A percentile compares a stretch with the other conserved stretches of the same genome.
These are phyloP conservation scores for Myrmophylax atrothorax DNA, from an alignment of 2,113 vertebrate genomes.

Conservation along the genomic window DNA sequence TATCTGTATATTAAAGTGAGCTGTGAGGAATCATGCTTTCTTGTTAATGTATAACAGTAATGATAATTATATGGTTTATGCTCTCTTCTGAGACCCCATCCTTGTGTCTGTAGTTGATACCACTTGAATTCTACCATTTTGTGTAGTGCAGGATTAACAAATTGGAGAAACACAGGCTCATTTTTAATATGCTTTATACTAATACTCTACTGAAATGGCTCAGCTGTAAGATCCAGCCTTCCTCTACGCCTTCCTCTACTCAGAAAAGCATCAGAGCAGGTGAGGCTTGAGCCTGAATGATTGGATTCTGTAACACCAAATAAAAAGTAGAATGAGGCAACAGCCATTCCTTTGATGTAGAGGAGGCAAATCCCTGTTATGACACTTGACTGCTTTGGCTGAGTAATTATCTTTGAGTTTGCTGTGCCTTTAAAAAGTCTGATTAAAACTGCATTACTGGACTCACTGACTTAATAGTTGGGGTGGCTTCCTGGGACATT, in stretches of 20 bases:
- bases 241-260: not conserved
- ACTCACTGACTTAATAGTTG: not conserved
- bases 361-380: not conserved
- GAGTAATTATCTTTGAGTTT: not conserved
- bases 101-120: not conserved
- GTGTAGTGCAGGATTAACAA: not conserved
- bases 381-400: not conserved
- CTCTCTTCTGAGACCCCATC: not conserved
- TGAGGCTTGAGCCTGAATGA: not conserved
- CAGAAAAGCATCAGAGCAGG: not conserved
- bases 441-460: not conserved
- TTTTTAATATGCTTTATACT: not conserved
- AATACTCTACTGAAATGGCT: not conserved
- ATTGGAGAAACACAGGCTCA: not conserved
- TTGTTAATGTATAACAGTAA: not conserved
- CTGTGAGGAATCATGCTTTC: not conserved
- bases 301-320: not conserved
- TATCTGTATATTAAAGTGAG: not conserved
- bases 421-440: not conserved
- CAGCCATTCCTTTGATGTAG: accelerated
- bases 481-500: not conserved
- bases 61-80: not conserved
- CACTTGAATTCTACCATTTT: not conserved
- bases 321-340: not conserved
- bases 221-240: not conserved